Percentiles rank a stretch among this genome's conserved stretches.
These are phyloP conservation scores for Agelas oroides DNA, from an alignment of 37 sponge, comb jelly and placozoan genomes.

Conservation along the genomic window DNA sequence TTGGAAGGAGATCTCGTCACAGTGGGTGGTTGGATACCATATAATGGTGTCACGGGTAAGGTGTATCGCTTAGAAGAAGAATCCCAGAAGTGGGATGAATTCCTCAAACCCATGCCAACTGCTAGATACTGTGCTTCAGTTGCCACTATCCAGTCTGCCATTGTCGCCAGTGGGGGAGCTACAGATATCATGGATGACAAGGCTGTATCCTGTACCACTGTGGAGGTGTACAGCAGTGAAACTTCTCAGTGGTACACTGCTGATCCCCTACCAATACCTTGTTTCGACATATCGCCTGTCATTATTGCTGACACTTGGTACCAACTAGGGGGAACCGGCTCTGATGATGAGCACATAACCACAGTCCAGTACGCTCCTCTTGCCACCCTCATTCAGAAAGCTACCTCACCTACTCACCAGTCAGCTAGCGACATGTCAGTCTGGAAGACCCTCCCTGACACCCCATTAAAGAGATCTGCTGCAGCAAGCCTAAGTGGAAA, in stretches of 20 bases:
- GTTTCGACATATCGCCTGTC: conserved; percentile 29
- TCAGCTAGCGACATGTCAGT: not conserved
- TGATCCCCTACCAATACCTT: conserved; percentile 51
- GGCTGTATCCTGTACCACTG: conserved; percentile 29
- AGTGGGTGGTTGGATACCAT: conserved; percentile 20
- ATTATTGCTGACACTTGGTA: conserved; percentile 39
- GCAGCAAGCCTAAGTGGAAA: conserved; percentile 27
- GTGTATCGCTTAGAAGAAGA: too few relatives aligned
- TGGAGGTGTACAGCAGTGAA: conserved; percentile 40
- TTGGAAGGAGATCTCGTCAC: conserved; percentile 31
- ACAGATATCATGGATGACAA: conserved; percentile 25
- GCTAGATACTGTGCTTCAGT: conserved; percentile 43
- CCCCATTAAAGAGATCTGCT: conserved; percentile 34
- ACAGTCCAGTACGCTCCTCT: conserved; percentile 14
- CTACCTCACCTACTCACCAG: not conserved
- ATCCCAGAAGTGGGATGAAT: conserved; percentile 13
- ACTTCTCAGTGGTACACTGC: conserved; percentile 48
- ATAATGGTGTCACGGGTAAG: too few relatives aligned
- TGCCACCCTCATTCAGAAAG: conserved; percentile 30
- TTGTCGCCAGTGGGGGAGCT: conserved; percentile 42
- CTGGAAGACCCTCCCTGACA: conserved; percentile 28
- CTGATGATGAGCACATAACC: conserved; percentile 37
- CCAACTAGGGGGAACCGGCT: conserved; percentile 49
- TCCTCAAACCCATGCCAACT: conserved; percentile 37
- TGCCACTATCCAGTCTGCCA: conserved; percentile 22